Evolutionary conservation across 2,888 invertebrate genomes (phyloP).

Genomic region (Coleophora flavipennella): DNA sequence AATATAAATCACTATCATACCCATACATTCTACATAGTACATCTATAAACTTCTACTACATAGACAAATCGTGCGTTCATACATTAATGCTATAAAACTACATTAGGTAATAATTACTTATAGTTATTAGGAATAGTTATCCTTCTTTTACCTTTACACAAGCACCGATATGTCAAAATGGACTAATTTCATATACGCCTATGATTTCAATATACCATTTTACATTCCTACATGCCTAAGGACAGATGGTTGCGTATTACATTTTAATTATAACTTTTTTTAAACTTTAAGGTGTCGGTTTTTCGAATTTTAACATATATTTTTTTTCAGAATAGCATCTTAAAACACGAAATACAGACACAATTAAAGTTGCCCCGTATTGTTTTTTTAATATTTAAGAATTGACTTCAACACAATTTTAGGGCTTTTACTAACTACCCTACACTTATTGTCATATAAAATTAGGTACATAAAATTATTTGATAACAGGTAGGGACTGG

Average conservation of each 20-base stretch:
- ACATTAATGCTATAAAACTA: not conserved
- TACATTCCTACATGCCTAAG: slow-evolving; percentile 39
- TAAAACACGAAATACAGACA: no score
- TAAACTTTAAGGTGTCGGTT: no score
- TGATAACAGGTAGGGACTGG: slow-evolving; percentile 30
- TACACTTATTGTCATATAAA: slow-evolving; percentile 43
- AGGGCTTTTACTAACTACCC: slow-evolving; percentile 25
- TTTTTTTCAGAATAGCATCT: no score
- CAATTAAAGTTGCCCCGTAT: no score
- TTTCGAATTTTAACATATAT: no score
- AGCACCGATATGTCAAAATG: slow-evolving; percentile 71
- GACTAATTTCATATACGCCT: slow-evolving; percentile 47
- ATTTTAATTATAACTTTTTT: no score
- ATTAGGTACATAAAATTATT: slow-evolving; percentile 14
- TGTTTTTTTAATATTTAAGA: slow-evolving; percentile 18
- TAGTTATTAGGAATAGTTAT: slow-evolving; percentile 48
- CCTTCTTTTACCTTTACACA: slow-evolving; percentile 41
- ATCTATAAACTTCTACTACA: no score
- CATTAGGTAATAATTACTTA: slow-evolving; percentile 23
- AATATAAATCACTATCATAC: no score
- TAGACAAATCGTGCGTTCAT: slow-evolving; percentile 32
- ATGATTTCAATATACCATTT: slow-evolving; percentile 36
- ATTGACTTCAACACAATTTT: slow-evolving; percentile 43
- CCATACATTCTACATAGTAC: no score
- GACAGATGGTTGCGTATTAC: slow-evolving; percentile 44